These are phyloP conservation scores for Lithophane ornitopus DNA, from an alignment of 2,888 invertebrate genomes.

Conservation along the genomic window DNA sequence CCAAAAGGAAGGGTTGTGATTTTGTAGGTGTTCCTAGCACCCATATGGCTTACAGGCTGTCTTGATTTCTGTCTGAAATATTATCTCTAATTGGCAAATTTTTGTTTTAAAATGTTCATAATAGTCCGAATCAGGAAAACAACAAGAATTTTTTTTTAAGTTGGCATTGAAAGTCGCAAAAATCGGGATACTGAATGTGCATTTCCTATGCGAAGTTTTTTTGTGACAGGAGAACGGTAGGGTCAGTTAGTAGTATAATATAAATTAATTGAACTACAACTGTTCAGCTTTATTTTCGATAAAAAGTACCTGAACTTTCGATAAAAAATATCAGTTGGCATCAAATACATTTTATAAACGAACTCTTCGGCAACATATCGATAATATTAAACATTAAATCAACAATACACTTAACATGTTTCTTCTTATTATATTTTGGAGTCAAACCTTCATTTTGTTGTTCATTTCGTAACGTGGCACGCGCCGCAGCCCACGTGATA, in stretches of 20 bases:
- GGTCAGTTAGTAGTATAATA: neutral
- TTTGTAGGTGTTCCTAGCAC: too few relatives aligned
- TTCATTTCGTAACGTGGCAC: slow-evolving; percentile 77
- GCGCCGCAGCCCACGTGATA: slow-evolving; percentile 82
- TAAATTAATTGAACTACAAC: neutral
- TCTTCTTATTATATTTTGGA: slow-evolving; percentile 44
- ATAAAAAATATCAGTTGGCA: neutral
- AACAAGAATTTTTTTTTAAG: too few relatives aligned
- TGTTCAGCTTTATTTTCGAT: neutral
- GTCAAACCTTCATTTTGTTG: slow-evolving; percentile 55
- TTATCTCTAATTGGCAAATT: neutral
- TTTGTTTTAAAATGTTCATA: neutral
- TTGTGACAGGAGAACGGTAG: neutral
- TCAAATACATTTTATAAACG: slow-evolving; percentile 1
- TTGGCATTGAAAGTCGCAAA: neutral
- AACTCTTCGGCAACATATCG: neutral
- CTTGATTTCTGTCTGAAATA: too few relatives aligned
- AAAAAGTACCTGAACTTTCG: neutral
- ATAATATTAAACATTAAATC: slow-evolving; percentile 27
- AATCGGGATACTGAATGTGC: neutral
- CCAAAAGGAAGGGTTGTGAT: too few relatives aligned
- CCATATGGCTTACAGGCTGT: too few relatives aligned
- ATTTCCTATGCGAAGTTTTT: neutral
- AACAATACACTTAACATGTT: slow-evolving; percentile 28
- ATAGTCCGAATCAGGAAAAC: neutral